Conservation (phyloP, 2,797 vertebrate genomes). For the Mormyrops attenuatus region DNA sequence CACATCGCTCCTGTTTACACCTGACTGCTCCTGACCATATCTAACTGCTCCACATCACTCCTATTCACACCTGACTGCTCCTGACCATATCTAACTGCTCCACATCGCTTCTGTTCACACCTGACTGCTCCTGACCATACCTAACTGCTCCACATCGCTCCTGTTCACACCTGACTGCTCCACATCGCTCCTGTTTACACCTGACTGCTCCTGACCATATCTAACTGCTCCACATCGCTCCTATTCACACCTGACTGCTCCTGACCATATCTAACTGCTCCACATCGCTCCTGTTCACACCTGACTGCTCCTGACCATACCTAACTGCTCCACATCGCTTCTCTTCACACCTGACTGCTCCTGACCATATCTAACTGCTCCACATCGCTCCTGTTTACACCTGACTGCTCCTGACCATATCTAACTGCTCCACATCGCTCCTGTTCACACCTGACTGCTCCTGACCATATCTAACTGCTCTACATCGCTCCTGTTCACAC, state of each 20-base stretch:
- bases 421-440: background rate
- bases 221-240: too few species aligned
- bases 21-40: background rate
- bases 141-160: background rate
- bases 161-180: too few species aligned
- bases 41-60: background rate
- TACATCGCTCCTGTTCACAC: background rate
- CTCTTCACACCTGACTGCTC: too few species aligned
- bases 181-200: too few species aligned
- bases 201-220: background rate
- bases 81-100: background rate
- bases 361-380: background rate
- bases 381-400: background rate
- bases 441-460: background rate
- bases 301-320: too few species aligned
- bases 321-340: too few species aligned
- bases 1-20: background rate
- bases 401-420: background rate
- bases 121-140: background rate
- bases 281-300: background rate
- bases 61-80: background rate
- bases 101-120: background rate
- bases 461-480: background rate
- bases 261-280: background rate
- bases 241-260: too few species aligned